phyloP scores from a whole-genome alignment of 2,797 vertebrate species.

The Gephyroberyx darwinii region DNA sequence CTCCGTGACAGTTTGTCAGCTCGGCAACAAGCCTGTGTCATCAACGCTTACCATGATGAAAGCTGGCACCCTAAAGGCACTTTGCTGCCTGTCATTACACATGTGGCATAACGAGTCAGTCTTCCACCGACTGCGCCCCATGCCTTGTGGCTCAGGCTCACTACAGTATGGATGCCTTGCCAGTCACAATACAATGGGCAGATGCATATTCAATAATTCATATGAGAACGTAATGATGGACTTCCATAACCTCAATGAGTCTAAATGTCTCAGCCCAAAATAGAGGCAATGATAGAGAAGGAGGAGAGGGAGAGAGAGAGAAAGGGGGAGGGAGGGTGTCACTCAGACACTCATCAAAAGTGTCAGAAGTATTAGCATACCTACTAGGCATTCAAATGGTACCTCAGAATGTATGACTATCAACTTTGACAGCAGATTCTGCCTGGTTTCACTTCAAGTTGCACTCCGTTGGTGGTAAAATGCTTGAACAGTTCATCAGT shows the following conservation, averaged over 20 bases:
- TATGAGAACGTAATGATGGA: conserved; percentile 39
- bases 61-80: conserved; percentile 68
- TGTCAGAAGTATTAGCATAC: conserved; percentile 59
- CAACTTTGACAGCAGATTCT: conserved; percentile 43
- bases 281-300: conserved; percentile 29
- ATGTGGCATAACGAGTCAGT: conserved; percentile 36
- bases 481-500: conserved; percentile 19
- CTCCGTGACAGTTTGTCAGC: conserved; percentile 70
- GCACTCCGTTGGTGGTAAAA: conserved; percentile 8
- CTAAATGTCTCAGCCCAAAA: conserved; percentile 40
- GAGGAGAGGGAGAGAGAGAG: conserved; percentile 23
- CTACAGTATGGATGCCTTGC: conserved; percentile 20
- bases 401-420: conserved; percentile 39
- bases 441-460: conserved; percentile 35
- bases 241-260: conserved; percentile 35
- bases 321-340: conserved; percentile 28
- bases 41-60: conserved; percentile 72
- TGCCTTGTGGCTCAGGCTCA: conserved; percentile 29
- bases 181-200: conserved; percentile 53
- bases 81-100: conserved; percentile 56
- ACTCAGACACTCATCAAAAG: conserved; percentile 55
- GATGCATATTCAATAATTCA: conserved; percentile 75
- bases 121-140: conserved; percentile 20
- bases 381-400: conserved; percentile 47
- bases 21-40: conserved; percentile 72